Conservation (phyloP, 2,797 vertebrate genomes). For the Cynodonichthys magdalenae region DNA sequence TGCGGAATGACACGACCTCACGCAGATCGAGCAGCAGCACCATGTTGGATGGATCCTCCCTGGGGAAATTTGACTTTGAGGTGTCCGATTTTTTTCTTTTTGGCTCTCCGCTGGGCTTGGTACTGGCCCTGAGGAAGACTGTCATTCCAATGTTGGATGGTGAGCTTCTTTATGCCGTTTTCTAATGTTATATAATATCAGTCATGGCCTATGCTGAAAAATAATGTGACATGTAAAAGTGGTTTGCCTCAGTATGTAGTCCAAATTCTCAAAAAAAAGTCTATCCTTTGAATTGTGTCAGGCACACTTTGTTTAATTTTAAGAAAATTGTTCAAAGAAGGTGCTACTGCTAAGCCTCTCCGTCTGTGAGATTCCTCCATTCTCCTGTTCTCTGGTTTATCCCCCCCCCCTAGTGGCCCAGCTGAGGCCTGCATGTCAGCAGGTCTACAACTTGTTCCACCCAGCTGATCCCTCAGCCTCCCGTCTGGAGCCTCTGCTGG, state of each 20-base stretch:
- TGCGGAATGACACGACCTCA: constrained; percentile 84
- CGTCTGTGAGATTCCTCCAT: background rate
- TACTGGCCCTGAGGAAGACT: constrained; percentile 94
- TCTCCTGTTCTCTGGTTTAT: constrained; percentile 30
- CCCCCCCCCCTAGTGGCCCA: constrained; percentile 78
- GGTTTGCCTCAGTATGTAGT: too few relatives aligned
- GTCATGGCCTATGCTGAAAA: background rate
- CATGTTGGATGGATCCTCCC: constrained; percentile 85
- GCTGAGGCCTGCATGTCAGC: constrained; percentile 93
- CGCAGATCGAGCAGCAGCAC: constrained; percentile 90
- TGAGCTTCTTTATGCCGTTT: constrained; percentile 61
- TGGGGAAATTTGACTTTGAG: constrained; percentile 96
- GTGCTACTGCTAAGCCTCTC: background rate
- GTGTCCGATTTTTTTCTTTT: constrained; percentile 97
- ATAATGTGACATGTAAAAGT: background rate
- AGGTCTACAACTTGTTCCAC: constrained; percentile 98
- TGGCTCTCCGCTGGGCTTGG: constrained; percentile 94
- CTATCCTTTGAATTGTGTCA: too few relatives aligned
- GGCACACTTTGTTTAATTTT: background rate
- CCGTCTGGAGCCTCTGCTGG: constrained; percentile 93
- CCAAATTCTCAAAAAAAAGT: too few relatives aligned
- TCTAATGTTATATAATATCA: background rate
- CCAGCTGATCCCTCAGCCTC: constrained; percentile 97
- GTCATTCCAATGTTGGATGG: constrained; percentile 93
- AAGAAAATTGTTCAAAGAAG: background rate